A percentile compares a stretch with the other conserved stretches of the same genome.
Conservation (phyloP, 2,888 invertebrate species). For the Mythimna impura region DNA sequence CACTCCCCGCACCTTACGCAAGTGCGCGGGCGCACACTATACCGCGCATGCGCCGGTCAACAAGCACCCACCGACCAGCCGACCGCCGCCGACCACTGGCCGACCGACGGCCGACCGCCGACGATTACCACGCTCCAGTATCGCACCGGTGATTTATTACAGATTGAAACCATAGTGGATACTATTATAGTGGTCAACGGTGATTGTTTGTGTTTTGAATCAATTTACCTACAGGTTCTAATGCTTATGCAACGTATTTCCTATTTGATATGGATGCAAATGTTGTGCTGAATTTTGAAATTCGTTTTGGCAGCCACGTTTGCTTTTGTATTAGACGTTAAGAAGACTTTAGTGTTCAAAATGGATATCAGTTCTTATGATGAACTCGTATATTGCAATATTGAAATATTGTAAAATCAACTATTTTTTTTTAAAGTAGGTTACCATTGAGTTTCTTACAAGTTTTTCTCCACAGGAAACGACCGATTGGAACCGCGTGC, state of each 20-base stretch:
- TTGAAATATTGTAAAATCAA: no score
- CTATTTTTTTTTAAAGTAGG: no score
- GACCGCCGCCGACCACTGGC: conserved; percentile 2
- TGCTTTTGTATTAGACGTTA: neutral
- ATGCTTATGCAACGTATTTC: conserved; percentile 27
- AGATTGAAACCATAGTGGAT: conserved; percentile 35
- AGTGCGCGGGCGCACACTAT: conserved; percentile 61
- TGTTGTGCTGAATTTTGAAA: conserved; percentile 2
- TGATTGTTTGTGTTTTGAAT: conserved; percentile 38
- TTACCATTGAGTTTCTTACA: no score
- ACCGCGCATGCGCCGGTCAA: conserved; percentile 53
- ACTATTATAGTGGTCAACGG: conserved; percentile 27
- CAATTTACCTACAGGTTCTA: conserved; percentile 31
- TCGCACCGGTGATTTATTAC: conserved; percentile 53
- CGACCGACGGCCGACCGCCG: conserved; percentile 14
- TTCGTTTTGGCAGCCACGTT: neutral
- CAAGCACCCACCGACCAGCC: conserved; percentile 33
- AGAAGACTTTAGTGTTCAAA: neutral
- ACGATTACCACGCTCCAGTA: conserved; percentile 56
- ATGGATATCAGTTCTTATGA: neutral
- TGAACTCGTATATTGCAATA: neutral
- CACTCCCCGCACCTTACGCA: conserved; percentile 58
- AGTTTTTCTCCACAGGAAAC: no score
- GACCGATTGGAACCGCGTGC: no score
- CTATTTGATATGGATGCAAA: conserved; percentile 5